These are phyloP conservation scores for Lutjanus argentimaculatus DNA, from an alignment of 2,797 vertebrate species.

Conservation along the genomic window DNA sequence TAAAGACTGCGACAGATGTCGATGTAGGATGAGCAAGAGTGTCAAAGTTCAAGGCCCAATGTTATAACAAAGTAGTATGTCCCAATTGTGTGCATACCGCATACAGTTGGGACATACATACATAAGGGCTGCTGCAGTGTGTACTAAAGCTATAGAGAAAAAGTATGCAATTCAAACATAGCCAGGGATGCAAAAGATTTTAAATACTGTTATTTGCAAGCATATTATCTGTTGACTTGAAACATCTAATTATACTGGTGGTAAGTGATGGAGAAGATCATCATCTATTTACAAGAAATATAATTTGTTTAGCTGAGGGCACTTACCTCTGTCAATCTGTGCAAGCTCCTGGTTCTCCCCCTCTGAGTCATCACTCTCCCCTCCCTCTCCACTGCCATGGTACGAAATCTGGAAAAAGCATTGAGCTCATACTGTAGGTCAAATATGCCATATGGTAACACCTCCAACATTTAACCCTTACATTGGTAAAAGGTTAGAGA, in stretches of 20 bases:
- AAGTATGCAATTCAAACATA: too few species aligned
- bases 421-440: conserved; percentile 40
- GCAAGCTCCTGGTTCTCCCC: conserved; percentile 96
- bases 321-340: conserved; percentile 93
- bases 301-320: not conserved
- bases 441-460: conserved; percentile 30
- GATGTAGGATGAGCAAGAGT: too few species aligned
- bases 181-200: not conserved
- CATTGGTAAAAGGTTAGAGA: not conserved
- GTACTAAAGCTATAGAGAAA: too few species aligned
- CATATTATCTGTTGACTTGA: not conserved
- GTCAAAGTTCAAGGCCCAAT: too few species aligned
- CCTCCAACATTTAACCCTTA: conserved; percentile 7
- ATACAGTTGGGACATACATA: too few species aligned
- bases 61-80: too few species aligned
- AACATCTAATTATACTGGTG: conserved; percentile 12
- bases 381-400: conserved; percentile 90
- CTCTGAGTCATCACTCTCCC: conserved; percentile 95
- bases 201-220: not conserved
- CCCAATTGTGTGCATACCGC: too few species aligned
- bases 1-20: too few species aligned
- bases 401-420: conserved; percentile 90
- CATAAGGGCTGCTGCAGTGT: too few species aligned
- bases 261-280: not conserved
- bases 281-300: conserved; percentile 5